Percentiles rank a stretch among this genome's conserved stretches.
These are phyloP conservation scores for Pristionchus arcanus DNA, from an alignment of 2,888 invertebrate genomes.

Conservation along the genomic window DNA sequence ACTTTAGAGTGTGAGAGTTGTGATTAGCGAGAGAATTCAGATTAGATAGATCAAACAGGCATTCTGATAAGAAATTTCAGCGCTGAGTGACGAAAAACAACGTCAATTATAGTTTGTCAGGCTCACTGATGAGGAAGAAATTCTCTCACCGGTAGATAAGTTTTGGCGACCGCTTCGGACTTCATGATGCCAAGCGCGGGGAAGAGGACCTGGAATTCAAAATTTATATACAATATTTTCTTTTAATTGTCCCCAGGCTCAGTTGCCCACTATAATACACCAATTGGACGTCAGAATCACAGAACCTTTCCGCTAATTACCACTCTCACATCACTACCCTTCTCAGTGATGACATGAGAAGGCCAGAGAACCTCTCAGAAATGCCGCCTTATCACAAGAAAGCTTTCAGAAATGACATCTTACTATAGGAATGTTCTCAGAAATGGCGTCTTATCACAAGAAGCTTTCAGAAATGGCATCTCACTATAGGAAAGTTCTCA, in stretches of 20 bases:
- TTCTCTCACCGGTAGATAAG: slow-evolving; percentile 71
- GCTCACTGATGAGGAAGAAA: neutral
- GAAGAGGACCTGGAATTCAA: slow-evolving; percentile 68
- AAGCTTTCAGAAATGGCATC: neutral
- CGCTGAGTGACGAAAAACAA: too few species aligned
- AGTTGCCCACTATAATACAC: too few species aligned
- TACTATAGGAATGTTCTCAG: slow-evolving; percentile 69
- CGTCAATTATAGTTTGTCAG: too few species aligned
- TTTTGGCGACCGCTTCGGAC: slow-evolving; percentile 71
- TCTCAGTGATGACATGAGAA: neutral
- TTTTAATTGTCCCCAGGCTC: neutral
- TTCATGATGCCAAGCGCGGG: slow-evolving; percentile 74
- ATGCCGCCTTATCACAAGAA: neutral
- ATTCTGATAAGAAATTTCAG: too few species aligned
- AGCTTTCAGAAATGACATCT: neutral
- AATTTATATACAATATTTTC: neutral
- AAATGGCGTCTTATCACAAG: neutral
- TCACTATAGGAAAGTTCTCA: neutral
- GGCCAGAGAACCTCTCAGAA: neutral
- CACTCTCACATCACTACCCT: neutral
- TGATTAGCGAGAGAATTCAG: neutral
- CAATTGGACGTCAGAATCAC: neutral
- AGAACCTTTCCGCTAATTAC: neutral
- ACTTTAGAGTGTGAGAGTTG: too few species aligned
- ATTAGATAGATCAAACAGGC: neutral